Base-by-base conservation (phyloP, 2,888 invertebrate genomes). In the Melanargia galathea region DNA sequence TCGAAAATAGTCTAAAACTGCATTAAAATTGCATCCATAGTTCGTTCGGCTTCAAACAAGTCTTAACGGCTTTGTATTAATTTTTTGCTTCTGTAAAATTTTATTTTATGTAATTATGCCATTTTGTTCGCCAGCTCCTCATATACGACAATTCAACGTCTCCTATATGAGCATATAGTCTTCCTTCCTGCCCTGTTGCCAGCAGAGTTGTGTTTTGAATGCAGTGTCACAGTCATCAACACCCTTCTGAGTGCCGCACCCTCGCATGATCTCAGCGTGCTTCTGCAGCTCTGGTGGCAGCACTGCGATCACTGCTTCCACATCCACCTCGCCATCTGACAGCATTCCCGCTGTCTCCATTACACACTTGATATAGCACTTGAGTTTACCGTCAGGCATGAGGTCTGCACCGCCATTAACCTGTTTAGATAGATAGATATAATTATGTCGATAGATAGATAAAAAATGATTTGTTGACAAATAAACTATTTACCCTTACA, bases 291-390 rank as follows among this genome's bases (percentile, higher is more conserved):
- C 80, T 7, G 83, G 82, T 0, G 87, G 88, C 68, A 90, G 72
- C 70, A 90, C 69, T 22, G 83, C 84, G 48, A 90, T 69, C 60
- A 87, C 83, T 1, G 87, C 82, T 38, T 90, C 90, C 54, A 88
- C 75, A 70, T 90, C 87, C 66, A 90, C 78, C 18, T 64, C 74
- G 33, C 88, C 90, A 4, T 82, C 88, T 0, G 78, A 63, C 76
- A 89, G 67, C 87, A 90, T 88, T 49, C 90, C 90, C 0, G 87
- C 85, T 26, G 85, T 88, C 77, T 90, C 90, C 90, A 90, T 87
- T 20, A 82, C 76, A 72, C 90, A 90, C 72, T 88, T 87, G 67
- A 86, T 78, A 79, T 90, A 90, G 75, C 90, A 90, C 71, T 88
- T 86, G 57, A 90, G 76, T 64, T 77, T 78, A 0, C 70, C 69